Conservation (phyloP, 2,888 invertebrate genomes). For the Thecophora atra region DNA sequence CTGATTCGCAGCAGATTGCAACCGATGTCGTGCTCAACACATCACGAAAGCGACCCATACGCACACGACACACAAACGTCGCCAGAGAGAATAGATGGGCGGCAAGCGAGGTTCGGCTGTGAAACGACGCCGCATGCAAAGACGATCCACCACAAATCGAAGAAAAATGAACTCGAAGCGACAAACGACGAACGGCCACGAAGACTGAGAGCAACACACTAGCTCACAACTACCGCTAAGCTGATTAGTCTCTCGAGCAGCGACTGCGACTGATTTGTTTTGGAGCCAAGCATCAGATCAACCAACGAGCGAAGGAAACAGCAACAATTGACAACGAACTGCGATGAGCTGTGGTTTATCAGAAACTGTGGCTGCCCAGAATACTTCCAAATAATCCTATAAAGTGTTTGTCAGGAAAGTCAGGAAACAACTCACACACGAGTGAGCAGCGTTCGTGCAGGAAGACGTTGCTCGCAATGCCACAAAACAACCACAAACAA, state of each 20-base stretch:
- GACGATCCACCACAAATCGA: slow-evolving; percentile 25
- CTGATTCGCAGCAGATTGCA: no score
- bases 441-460: neutral
- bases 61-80: neutral
- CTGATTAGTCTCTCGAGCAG: slow-evolving; percentile 1
- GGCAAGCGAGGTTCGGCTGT: no score
- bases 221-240: neutral
- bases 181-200: no score
- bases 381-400: slow-evolving; percentile 6
- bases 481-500: slow-evolving; percentile 5
- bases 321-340: slow-evolving; percentile 19
- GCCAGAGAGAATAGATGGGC: neutral
- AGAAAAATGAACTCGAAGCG: slow-evolving; percentile 18
- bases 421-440: neutral
- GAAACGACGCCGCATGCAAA: slow-evolving; percentile 8
- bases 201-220: neutral
- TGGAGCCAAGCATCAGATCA: slow-evolving; percentile 10
- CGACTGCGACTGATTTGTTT: slow-evolving; percentile 7
- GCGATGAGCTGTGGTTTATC: slow-evolving; percentile 1
- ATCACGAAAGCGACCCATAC: neutral
- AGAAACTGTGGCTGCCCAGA: slow-evolving; percentile 25
- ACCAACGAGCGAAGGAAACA: neutral
- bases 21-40: no score
- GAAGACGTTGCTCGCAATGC: neutral
- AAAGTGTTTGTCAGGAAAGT: slow-evolving; percentile 1